phyloP scores from a whole-genome alignment of 2,113 vertebrate species.

The Hydrochoerus hydrochaeris region DNA sequence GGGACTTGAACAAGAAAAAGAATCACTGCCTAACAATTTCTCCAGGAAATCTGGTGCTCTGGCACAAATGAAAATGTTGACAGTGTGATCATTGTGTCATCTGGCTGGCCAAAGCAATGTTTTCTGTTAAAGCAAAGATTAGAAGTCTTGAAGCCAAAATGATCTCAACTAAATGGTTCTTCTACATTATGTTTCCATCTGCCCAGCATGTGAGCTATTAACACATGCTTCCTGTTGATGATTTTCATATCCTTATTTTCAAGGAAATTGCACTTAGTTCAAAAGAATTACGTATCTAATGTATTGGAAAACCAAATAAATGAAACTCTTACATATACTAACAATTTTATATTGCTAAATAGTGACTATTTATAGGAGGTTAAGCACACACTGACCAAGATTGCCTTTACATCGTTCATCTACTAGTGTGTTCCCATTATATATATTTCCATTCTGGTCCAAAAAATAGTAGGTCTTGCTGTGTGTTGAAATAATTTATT shows the following conservation, averaged over 20 bases:
- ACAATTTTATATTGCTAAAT: constrained; percentile 34
- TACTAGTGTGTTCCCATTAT: neutral
- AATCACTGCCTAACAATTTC: constrained; percentile 43
- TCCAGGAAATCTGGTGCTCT: constrained; percentile 72
- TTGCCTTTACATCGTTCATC: neutral
- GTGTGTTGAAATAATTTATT: constrained; percentile 79
- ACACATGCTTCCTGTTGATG: constrained; percentile 71
- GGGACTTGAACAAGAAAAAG: constrained; percentile 14
- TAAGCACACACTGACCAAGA: constrained; percentile 31
- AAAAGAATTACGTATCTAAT: constrained; percentile 62
- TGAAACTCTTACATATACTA: neutral
- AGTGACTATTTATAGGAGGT: neutral
- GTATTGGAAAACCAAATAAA: constrained; percentile 67
- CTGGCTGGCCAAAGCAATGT: constrained; percentile 68
- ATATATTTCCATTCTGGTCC: constrained; percentile 40
- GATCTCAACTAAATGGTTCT: constrained; percentile 75
- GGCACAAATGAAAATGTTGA: constrained; percentile 70
- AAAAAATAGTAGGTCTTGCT: constrained; percentile 46
- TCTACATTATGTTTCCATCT: constrained; percentile 70
- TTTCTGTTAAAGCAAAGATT: constrained; percentile 73
- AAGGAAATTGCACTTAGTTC: constrained; percentile 58
- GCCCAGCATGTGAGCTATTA: constrained; percentile 69
- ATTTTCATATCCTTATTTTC: constrained; percentile 67
- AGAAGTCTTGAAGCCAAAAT: constrained; percentile 70
- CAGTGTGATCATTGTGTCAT: constrained; percentile 69